Conservation (phyloP, 1,140 invertebrate species). For the Pseudomyrmex sp. region DNA sequence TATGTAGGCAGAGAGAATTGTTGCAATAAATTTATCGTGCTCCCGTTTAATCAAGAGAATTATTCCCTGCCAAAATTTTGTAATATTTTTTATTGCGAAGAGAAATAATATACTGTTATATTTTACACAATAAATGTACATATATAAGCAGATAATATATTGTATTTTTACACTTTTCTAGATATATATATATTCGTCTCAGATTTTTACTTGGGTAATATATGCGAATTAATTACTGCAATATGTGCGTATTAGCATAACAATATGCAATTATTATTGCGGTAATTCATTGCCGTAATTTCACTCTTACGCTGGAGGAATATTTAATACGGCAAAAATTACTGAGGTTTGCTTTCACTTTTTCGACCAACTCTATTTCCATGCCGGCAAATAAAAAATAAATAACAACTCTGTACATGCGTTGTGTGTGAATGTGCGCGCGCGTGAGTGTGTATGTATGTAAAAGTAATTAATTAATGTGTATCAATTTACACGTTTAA, state of each 20-base stretch:
- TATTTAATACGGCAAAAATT: conserved; percentile 37
- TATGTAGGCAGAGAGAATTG: background rate
- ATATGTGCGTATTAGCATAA: conserved; percentile 38
- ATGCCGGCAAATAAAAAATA: too few relatives aligned
- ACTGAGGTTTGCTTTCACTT: conserved; percentile 27
- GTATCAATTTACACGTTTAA: too few relatives aligned
- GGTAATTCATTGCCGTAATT: conserved; percentile 47
- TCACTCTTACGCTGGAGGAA: conserved; percentile 38
- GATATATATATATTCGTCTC: conserved; percentile 10
- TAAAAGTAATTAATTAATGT: too few relatives aligned
- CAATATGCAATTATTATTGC: conserved; percentile 37
- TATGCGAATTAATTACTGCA: conserved; percentile 45
- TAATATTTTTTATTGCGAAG: background rate
- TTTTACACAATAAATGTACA: background rate
- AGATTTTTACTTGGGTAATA: conserved; percentile 41
- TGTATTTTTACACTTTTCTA: background rate
- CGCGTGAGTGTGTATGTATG: too few relatives aligned
- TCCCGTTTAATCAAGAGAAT: background rate
- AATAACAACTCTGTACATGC: too few relatives aligned
- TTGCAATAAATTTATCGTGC: background rate
- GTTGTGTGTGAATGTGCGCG: too few relatives aligned
- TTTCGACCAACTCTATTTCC: background rate
- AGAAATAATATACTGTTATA: background rate
- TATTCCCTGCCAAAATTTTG: background rate
- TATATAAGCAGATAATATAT: conserved; percentile 22